phyloP scores from a whole-genome alignment of 2,888 invertebrate genomes.

The Dorcus parallelipipedus region DNA sequence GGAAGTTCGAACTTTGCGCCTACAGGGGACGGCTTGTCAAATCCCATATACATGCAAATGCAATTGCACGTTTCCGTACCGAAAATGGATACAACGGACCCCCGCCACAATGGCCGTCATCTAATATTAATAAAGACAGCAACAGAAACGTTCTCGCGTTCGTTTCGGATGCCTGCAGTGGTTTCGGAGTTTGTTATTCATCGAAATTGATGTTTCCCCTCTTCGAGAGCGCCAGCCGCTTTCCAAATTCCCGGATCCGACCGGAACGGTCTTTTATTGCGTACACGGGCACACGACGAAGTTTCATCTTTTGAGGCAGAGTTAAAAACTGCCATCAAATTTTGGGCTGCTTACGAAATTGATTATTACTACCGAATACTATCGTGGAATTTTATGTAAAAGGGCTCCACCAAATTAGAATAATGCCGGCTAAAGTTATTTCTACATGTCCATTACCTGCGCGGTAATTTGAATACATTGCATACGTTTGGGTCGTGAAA shows the following conservation, averaged over 20 bases:
- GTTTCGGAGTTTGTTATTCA: constrained; percentile 19
- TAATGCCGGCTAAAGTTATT: constrained; percentile 5
- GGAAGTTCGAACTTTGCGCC: constrained; percentile 9
- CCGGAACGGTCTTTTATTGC: too few species aligned
- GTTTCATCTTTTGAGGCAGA: too few species aligned
- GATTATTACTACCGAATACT: too few species aligned
- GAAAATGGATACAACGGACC: constrained; percentile 38
- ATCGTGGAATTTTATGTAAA: too few species aligned
- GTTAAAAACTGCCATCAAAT: too few species aligned
- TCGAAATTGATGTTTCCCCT: constrained; percentile 9
- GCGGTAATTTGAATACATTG: constrained; percentile 20
- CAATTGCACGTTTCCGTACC: constrained; percentile 40
- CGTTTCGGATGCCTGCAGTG: constrained; percentile 23
- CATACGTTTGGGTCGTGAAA: constrained; percentile 15
- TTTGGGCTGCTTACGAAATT: too few species aligned
- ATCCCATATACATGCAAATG: constrained; percentile 48
- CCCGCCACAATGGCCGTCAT: constrained; percentile 21
- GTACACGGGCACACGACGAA: too few species aligned
- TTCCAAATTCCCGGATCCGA: too few species aligned
- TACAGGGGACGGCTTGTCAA: constrained; percentile 30
- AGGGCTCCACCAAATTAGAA: not conserved
- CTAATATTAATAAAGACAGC: constrained; percentile 36
- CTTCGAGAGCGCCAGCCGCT: too few species aligned
- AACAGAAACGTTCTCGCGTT: constrained; percentile 21
- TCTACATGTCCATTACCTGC: constrained; percentile 7